Evolutionary conservation across 2,797 vertebrate species (phyloP), one percentile per base, ranked within the genome.

Genomic region (Carapus acus): DNA sequence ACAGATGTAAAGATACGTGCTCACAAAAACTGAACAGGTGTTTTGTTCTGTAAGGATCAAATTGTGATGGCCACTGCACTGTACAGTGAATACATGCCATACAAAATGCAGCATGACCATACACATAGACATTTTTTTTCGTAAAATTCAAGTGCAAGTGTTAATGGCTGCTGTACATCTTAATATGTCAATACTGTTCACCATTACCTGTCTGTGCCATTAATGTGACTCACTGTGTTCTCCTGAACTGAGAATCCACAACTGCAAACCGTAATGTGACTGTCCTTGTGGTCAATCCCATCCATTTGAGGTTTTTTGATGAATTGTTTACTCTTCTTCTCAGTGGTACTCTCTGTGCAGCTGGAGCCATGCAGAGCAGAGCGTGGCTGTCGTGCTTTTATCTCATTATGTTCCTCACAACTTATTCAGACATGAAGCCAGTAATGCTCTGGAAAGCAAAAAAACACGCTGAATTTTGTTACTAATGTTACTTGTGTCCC

Each of bases 31-130:
- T 68, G 58, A 75, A 73, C 55, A 48, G 76, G 62, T 83, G 78
- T 65, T 83, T 80, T 85, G 69, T 84, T 84, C 65, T 75, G 72
- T 83, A 72, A 75, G 65, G 77, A 65, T 65, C 71, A 47, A 78
- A 48, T 70, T 44, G 42, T 38, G 39, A 61, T 78, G 73, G 65
- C 54, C 65, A 70, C 76, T 62, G 61, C 77, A 82, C 78, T 81
- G 76, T 82, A 83, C 74, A 80, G 69, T 73, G 76, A 76, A 65
- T 69, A 72, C 58, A 82, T 78, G 67, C 62, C 71, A 75, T 74
- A 61, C 58, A 67, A 58, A 73, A 81, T 74, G 65, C 64, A 76
- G 75, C 73, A 75, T 76, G 74, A 80, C 71, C 67, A 72, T 67
- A n/a, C n/a, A n/a, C n/a, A n/a, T n/a, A n/a, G n/a, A n/a, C n/a